Base-by-base conservation (phyloP, 2,113 vertebrate genomes). In the Pterophyllum scalare region DNA sequence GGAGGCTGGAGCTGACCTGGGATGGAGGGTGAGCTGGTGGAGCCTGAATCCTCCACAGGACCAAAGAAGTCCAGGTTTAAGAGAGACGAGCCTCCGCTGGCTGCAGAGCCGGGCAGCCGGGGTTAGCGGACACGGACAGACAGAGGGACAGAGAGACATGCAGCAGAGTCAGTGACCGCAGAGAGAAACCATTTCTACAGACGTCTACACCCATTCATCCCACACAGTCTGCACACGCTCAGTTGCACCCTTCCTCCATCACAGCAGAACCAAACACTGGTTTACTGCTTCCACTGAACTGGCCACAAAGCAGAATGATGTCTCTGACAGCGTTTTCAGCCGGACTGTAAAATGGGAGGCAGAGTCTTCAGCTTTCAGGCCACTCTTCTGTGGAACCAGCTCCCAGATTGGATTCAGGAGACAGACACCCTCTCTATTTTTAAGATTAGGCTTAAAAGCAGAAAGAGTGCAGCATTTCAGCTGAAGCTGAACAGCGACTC, bases 41-140 rank as follows among this genome's bases (percentile, higher is more conserved):
- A 97, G 95, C 97, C 97, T 95, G 96, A 99, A 95, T 99, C 98
- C 96, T 99, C 98, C 96, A 99, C 97, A 83, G 98, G 98, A 95
- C 98, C 98, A 97, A 99, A 99, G 97, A 99, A 99, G 95, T 99
- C 98, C 96, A 99, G 98, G 96, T 99, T 99, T 96, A 99, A 97
- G 90, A 99, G 96, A 97, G 97, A 97, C 93, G 98, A 99, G 96
- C 98, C 98, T 96, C 98, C 98, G 94, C 97, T 99, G 95, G 97
- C 98, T 99, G 97, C 95, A 94, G 31, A 86, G 74, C 14, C 59
- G 79, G 78, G 88, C 75, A 40, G 33, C 20, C 74, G 70, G 80
- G 88, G 90, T 90, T 83, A 89, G 80, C 54, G 58, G 1, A 70
- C 15, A 80, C 2, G 75, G 24, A 80, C 2, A 83, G 24, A 87